Percentiles rank a stretch among this genome's conserved stretches.
Evolutionary conservation across 35 echinoderm and acorn worm genomes (phyloP).

Genomic region (Chiridota heheva): DNA sequence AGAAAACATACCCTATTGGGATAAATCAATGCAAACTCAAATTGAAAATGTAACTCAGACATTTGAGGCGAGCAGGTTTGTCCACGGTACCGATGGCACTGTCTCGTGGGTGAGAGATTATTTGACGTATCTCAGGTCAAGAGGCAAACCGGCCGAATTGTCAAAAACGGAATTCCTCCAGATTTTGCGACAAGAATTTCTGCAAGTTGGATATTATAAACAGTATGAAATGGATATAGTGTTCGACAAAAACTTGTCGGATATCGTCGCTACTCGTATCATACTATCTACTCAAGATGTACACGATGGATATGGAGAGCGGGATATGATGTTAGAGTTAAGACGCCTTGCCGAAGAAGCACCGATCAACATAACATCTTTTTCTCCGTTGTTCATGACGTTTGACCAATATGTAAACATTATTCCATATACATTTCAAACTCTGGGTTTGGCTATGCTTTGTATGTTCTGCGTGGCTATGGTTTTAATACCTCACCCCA

Average conservation of each 20-base stretch:
- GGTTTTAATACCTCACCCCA: constrained; percentile 76
- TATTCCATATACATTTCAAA: constrained; percentile 47
- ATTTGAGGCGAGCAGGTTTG: constrained; percentile 53
- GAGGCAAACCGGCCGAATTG: background rate
- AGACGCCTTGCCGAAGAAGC: constrained; percentile 26
- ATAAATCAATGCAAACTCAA: constrained; percentile 5
- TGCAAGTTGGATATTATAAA: constrained; percentile 18
- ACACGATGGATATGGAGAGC: background rate
- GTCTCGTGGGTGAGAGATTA: constrained; percentile 70
- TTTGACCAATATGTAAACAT: constrained; percentile 43
- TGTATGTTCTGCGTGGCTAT: constrained; percentile 70
- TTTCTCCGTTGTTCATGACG: constrained; percentile 31
- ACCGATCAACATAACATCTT: background rate
- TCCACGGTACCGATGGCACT: constrained; percentile 1
- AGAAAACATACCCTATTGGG: constrained; percentile 52
- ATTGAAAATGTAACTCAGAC: constrained; percentile 44
- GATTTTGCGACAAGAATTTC: constrained; percentile 34
- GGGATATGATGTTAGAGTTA: constrained; percentile 29
- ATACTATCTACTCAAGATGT: constrained; percentile 20
- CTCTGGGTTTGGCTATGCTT: constrained; percentile 25
- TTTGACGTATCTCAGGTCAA: background rate
- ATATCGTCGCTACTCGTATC: constrained; percentile 47
- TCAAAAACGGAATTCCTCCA: constrained; percentile 30
- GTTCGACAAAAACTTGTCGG: constrained; percentile 31
- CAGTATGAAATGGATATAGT: constrained; percentile 65